Conservation (phyloP, 2,113 vertebrate genomes). For the Columba livia region DNA sequence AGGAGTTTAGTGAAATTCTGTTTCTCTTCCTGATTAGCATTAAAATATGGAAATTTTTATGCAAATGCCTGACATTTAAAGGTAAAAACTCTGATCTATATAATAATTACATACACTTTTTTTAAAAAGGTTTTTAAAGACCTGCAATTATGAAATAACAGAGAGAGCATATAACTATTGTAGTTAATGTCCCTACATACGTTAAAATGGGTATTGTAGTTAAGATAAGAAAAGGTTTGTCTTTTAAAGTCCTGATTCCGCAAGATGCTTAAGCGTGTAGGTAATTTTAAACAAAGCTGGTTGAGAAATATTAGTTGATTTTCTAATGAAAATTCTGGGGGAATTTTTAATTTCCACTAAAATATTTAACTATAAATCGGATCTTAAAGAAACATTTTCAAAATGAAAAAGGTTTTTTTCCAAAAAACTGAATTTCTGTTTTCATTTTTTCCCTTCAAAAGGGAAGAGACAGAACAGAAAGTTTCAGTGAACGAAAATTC, state of each 20-base stretch:
- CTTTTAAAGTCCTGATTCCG: neutral
- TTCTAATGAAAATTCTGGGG: neutral
- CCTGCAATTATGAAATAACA: conserved; percentile 14
- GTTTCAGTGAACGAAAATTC: neutral
- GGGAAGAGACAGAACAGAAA: neutral
- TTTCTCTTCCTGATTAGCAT: neutral
- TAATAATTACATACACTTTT: neutral
- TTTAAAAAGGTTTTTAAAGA: neutral
- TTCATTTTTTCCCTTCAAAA: neutral
- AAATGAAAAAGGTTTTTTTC: neutral
- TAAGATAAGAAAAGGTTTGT: neutral
- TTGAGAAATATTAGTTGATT: neutral
- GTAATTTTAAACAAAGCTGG: neutral
- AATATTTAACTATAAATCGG: neutral
- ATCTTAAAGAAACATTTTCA: neutral
- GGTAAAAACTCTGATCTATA: neutral
- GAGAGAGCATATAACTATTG: neutral
- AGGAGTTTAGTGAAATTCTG: neutral
- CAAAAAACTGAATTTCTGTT: neutral
- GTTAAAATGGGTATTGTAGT: neutral
- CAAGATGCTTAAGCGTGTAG: neutral
- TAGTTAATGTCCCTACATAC: neutral
- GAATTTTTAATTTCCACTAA: neutral
- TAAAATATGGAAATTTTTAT: conserved; percentile 6
- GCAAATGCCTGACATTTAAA: neutral